Evolutionary conservation across 2,888 invertebrate species (phyloP).

Genomic region (Ganaspis brasiliensis): DNA sequence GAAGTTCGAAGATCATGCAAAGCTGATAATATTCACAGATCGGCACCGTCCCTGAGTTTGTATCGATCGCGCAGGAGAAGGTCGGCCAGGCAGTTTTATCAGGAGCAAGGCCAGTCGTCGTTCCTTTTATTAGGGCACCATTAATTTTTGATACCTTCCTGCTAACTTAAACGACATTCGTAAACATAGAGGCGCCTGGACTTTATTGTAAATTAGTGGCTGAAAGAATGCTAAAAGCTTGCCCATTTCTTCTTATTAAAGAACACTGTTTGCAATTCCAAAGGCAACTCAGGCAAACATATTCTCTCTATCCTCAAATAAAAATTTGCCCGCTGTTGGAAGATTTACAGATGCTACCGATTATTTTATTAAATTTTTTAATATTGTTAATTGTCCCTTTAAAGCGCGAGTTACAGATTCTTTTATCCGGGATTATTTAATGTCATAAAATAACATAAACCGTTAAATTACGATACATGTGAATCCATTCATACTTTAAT

Average conservation of each 20-base stretch:
- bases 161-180: slow-evolving; percentile 14
- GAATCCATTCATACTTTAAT: too few relatives aligned
- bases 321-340: background rate
- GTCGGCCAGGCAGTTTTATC: slow-evolving; percentile 41
- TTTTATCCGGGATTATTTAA: too few relatives aligned
- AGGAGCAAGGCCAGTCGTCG: slow-evolving; percentile 45
- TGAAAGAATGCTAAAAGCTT: background rate
- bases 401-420: too few relatives aligned
- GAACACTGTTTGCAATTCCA: background rate
- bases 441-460: too few relatives aligned
- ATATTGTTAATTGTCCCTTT: too few relatives aligned
- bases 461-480: too few relatives aligned
- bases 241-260: background rate
- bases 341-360: too few relatives aligned
- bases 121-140: slow-evolving; percentile 34
- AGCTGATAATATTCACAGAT: slow-evolving; percentile 49
- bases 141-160: slow-evolving; percentile 40
- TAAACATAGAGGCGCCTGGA: background rate
- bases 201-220: slow-evolving; percentile 1
- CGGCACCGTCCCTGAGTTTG: slow-evolving; percentile 52
- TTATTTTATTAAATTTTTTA: too few relatives aligned
- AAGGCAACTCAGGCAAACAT: background rate
- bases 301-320: background rate
- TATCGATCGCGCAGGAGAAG: slow-evolving; percentile 50
- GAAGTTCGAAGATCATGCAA: slow-evolving; percentile 47